Conservation (phyloP, 2,888 invertebrate genomes). For the Bombylius discolor region DNA sequence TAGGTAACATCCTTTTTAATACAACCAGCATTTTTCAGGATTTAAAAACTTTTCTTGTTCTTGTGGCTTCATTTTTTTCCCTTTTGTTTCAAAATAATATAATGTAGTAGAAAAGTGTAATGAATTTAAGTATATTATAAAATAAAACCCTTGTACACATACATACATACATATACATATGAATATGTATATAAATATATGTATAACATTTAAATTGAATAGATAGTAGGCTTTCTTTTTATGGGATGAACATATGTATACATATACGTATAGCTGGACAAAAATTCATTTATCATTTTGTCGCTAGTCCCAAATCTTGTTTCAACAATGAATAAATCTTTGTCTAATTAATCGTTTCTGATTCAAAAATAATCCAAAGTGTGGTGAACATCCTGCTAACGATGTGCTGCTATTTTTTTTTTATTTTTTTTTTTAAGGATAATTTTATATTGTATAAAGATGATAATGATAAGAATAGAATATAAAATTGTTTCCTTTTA, state of each 20-base stretch:
- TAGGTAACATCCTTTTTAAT: neutral
- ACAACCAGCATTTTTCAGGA: neutral
- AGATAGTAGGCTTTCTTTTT: neutral
- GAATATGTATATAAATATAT: neutral
- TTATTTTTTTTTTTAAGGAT: too few relatives aligned
- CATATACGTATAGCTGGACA: neutral
- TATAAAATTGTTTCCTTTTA: too few relatives aligned
- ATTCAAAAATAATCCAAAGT: conserved; percentile 24
- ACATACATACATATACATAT: neutral
- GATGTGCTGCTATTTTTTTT: too few relatives aligned
- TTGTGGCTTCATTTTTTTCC: neutral
- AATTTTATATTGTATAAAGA: too few relatives aligned
- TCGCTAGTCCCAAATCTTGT: conserved; percentile 33
- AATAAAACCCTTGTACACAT: neutral
- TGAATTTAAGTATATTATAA: too few relatives aligned
- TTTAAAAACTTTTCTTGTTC: neutral
- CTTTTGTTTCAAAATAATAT: neutral
- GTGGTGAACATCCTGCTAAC: too few relatives aligned
- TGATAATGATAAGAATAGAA: too few relatives aligned
- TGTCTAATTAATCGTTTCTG: conserved; percentile 18
- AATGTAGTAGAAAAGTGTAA: too few relatives aligned
- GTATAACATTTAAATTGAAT: neutral
- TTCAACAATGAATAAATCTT: conserved; percentile 15
- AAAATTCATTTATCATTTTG: conserved; percentile 24
- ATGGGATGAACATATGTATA: neutral